Evolutionary conservation across 2,888 invertebrate genomes (phyloP).

Genomic region (Tachina lurida): DNA sequence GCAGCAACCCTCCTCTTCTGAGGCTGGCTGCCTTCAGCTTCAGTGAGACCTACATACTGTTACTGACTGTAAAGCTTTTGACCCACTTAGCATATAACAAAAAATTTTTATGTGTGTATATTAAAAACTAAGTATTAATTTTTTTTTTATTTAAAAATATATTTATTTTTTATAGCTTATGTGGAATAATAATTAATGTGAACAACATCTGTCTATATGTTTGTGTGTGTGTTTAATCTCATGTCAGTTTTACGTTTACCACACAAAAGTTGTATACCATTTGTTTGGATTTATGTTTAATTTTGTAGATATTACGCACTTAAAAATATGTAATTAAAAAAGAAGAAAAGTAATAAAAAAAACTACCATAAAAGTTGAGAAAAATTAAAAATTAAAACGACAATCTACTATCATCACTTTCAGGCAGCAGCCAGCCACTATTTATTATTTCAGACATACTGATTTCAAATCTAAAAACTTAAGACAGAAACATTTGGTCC

Average conservation of each 20-base stretch:
- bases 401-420: slow-evolving; percentile 35
- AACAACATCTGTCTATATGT: background rate
- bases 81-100: slow-evolving; percentile 58
- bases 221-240: background rate
- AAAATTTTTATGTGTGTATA: slow-evolving; percentile 1
- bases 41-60: background rate
- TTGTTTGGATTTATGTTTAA: slow-evolving; percentile 33
- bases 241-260: slow-evolving; percentile 56
- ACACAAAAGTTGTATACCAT: slow-evolving; percentile 61
- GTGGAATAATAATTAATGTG: background rate
- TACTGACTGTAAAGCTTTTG: slow-evolving; percentile 54
- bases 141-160: slow-evolving; percentile 27
- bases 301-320: slow-evolving; percentile 15
- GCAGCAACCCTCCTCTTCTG: slow-evolving; percentile 19
- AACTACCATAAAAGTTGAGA: background rate
- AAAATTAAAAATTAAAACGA: background rate
- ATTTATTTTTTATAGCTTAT: slow-evolving; percentile 54
- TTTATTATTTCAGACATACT: slow-evolving; percentile 4
- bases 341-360: background rate
- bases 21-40: slow-evolving; percentile 7
- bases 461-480: slow-evolving; percentile 41
- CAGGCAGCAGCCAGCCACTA: background rate
- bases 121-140: background rate
- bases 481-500: slow-evolving; percentile 34
- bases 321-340: background rate